phyloP scores from a whole-genome alignment of 2,888 invertebrate species.

The Elysia crispata region DNA sequence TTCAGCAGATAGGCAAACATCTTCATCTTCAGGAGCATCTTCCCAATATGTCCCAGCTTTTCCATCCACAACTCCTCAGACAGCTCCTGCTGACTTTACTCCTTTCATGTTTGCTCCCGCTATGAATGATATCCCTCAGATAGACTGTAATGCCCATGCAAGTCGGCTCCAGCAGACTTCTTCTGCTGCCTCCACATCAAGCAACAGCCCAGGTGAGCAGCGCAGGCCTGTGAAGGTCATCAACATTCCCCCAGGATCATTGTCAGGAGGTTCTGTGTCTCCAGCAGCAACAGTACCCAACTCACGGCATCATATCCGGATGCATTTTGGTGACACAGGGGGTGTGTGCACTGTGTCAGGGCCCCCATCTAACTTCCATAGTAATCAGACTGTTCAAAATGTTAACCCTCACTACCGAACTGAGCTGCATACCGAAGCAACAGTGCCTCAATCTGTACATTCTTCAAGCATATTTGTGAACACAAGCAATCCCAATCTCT shows the following conservation, averaged over 20 bases:
- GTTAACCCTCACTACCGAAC: constrained; percentile 44
- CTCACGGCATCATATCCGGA: constrained; percentile 42
- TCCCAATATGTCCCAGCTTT: neutral
- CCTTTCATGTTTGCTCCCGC: constrained; percentile 35
- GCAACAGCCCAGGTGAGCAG: constrained; percentile 46
- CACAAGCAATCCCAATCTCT: constrained; percentile 30
- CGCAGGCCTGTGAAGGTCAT: constrained; percentile 50
- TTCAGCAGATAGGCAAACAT: constrained; percentile 25
- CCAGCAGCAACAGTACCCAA: constrained; percentile 40
- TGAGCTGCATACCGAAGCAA: constrained; percentile 45
- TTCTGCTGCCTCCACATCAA: constrained; percentile 23
- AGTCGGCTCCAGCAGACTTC: constrained; percentile 12
- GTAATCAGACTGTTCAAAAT: constrained; percentile 41
- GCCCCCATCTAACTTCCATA: constrained; percentile 36
- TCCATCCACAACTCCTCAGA: constrained; percentile 25
- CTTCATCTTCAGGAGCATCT: neutral
- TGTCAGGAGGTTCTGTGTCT: constrained; percentile 47
- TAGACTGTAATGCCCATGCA: constrained; percentile 34
- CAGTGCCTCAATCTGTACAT: constrained; percentile 37
- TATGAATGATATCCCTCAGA: constrained; percentile 47
- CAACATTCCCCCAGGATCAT: constrained; percentile 49
- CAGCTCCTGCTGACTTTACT: constrained; percentile 46
- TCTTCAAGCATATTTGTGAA: constrained; percentile 48
- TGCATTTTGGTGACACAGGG: constrained; percentile 52
- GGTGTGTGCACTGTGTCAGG: constrained; percentile 48